Conservation (phyloP, 2,113 vertebrate genomes). For the Coptodon bakossiorum region DNA sequence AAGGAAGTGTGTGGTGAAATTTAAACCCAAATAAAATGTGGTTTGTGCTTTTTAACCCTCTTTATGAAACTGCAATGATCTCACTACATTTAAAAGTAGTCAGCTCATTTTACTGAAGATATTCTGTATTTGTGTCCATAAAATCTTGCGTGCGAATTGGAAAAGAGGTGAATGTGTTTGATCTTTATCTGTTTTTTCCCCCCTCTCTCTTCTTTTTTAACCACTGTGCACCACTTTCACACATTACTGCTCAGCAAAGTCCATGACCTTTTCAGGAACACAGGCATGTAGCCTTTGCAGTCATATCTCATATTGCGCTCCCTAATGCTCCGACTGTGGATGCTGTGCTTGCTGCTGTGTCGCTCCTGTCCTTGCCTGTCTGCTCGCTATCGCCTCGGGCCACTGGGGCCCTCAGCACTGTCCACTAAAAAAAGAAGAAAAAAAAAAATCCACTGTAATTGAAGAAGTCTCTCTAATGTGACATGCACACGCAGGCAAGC, state of each 20-base stretch:
- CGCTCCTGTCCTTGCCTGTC: conserved; percentile 56
- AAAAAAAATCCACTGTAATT: conserved; percentile 56
- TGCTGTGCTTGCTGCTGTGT: conserved; percentile 46
- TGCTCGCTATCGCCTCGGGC: conserved; percentile 54
- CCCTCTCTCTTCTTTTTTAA: conserved; percentile 14
- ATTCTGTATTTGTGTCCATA: not conserved
- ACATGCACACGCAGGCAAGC: conserved; percentile 16
- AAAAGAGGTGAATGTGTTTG: not conserved
- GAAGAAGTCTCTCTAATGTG: conserved; percentile 72
- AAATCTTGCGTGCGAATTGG: not conserved
- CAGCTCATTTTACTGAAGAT: not conserved
- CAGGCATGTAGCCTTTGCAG: conserved; percentile 65
- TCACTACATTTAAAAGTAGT: not conserved
- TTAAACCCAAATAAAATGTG: not conserved
- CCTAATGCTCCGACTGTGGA: conserved; percentile 59
- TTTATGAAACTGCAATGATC: not conserved
- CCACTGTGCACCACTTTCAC: conserved; percentile 64
- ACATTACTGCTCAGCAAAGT: conserved; percentile 69
- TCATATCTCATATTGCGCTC: conserved; percentile 75
- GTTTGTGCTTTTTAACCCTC: not conserved
- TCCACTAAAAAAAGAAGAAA: conserved; percentile 55
- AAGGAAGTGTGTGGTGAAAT: not conserved
- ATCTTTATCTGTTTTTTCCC: not conserved
- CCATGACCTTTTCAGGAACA: conserved; percentile 72
- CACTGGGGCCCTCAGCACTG: conserved; percentile 61